Conservation (phyloP, 2,888 invertebrate species). For the Crossocerus cetratus region DNA sequence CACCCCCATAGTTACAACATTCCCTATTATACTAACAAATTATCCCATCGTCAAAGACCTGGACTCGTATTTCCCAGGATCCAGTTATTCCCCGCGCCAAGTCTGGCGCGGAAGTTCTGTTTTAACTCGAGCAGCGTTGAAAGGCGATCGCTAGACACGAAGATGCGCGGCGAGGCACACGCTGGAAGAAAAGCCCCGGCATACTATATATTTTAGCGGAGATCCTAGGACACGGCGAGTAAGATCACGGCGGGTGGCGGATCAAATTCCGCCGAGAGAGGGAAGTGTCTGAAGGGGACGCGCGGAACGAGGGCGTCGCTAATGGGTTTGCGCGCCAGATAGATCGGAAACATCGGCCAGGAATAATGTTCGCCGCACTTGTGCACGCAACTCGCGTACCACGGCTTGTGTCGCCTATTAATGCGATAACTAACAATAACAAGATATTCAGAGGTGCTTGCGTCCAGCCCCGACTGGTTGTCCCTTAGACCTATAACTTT, state of each 20-base stretch:
- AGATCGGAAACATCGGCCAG: constrained; percentile 44
- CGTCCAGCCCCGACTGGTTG: constrained; percentile 14
- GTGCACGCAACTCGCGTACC: constrained; percentile 17
- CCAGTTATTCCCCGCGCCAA: too few relatives aligned
- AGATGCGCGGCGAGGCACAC: too few relatives aligned
- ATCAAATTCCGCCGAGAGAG: constrained; percentile 53
- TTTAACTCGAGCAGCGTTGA: too few relatives aligned
- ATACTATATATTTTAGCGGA: background rate
- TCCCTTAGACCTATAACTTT: constrained; percentile 20
- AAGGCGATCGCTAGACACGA: too few relatives aligned
- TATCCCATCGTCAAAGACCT: too few relatives aligned
- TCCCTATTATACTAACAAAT: too few relatives aligned
- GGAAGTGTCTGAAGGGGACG: constrained; percentile 59
- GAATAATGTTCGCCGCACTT: constrained; percentile 30
- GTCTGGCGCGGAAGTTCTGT: too few relatives aligned
- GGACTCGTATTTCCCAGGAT: too few relatives aligned
- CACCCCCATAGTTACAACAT: too few relatives aligned
- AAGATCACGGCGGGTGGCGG: constrained; percentile 39
- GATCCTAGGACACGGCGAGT: constrained; percentile 32
- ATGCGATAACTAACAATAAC: constrained; percentile 63
- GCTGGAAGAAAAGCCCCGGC: constrained; percentile 37
- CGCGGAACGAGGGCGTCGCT: constrained; percentile 43
- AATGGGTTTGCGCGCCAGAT: constrained; percentile 51
- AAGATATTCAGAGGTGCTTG: constrained; percentile 47
- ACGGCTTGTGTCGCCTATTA: constrained; percentile 46